These are phyloP conservation scores for Hydropsyche tenuis DNA, from an alignment of 1,140 invertebrate species.

Conservation along the genomic window DNA sequence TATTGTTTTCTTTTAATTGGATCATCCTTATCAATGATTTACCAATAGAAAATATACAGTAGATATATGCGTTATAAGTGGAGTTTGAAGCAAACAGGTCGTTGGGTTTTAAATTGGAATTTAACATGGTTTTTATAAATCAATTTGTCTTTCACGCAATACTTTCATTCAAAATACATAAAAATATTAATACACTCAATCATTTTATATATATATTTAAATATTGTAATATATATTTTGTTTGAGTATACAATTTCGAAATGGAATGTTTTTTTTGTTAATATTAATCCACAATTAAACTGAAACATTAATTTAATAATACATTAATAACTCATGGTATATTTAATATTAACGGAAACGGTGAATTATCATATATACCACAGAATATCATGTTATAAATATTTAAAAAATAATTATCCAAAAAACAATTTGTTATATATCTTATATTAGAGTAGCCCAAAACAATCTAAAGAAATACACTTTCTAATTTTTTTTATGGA, in stretches of 20 bases:
- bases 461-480: constrained; percentile 13
- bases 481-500: constrained; percentile 21
- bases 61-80: neutral
- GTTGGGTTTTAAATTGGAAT: neutral
- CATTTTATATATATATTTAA: neutral
- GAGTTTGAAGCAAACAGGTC: constrained; percentile 14
- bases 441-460: constrained; percentile 11
- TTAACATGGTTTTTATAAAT: neutral
- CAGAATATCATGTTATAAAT: constrained; percentile 27
- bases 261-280: constrained; percentile 6
- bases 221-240: constrained; percentile 4
- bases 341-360: neutral
- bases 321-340: constrained; percentile 4
- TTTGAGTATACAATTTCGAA: constrained; percentile 8
- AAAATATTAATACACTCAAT: constrained; percentile 29
- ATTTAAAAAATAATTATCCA: constrained; percentile 32
- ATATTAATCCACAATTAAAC: neutral
- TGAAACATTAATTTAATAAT: neutral
- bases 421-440: constrained; percentile 21
- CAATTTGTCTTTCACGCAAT: neutral
- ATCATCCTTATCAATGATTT: no score
- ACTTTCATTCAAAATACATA: constrained; percentile 9
- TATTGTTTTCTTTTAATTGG: no score
- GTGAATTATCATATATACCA: constrained; percentile 17
- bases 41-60: no score